A percentile compares a stretch with the other conserved stretches of the same genome.
phyloP scores from a whole-genome alignment of 2,888 invertebrate genomes.

The Labia minor region DNA sequence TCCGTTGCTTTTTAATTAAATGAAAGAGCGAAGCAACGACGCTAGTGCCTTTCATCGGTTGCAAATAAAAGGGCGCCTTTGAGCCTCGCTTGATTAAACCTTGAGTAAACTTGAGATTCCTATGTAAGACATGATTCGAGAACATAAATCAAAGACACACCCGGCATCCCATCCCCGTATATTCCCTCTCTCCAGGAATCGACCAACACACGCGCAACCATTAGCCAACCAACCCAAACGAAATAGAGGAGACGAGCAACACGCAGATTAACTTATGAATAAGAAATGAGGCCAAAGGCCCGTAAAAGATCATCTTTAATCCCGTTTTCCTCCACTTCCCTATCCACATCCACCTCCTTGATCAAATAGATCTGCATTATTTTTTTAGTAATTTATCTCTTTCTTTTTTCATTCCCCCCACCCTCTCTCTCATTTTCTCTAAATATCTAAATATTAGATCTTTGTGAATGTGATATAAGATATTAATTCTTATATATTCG shows the following conservation, averaged over 20 bases:
- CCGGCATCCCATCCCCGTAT: too few relatives aligned
- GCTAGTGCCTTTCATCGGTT: neutral
- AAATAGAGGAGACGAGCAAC: neutral
- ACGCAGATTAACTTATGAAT: slow-evolving; percentile 13
- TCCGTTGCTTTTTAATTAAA: slow-evolving; percentile 3
- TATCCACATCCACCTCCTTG: too few relatives aligned
- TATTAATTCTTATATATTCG: too few relatives aligned
- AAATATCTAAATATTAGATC: too few relatives aligned
- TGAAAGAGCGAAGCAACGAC: neutral
- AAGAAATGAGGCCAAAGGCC: neutral
- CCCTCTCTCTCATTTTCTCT: too few relatives aligned
- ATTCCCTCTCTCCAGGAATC: too few relatives aligned
- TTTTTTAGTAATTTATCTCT: neutral
- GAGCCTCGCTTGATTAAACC: slow-evolving; percentile 1
- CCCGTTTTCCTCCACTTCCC: too few relatives aligned
- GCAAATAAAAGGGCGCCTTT: slow-evolving; percentile 13
- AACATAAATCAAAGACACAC: slow-evolving; percentile 1
- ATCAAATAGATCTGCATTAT: neutral
- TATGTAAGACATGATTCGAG: neutral
- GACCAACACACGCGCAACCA: too few relatives aligned
- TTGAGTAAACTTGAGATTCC: slow-evolving; percentile 3
- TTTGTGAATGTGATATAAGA: too few relatives aligned
- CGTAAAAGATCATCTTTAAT: slow-evolving; percentile 9
- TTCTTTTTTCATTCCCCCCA: neutral
- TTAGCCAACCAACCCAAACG: neutral